Percentiles rank a stretch among this genome's conserved stretches.
phyloP scores from a whole-genome alignment of 2,113 vertebrate genomes.

The Sciurus niger region DNA sequence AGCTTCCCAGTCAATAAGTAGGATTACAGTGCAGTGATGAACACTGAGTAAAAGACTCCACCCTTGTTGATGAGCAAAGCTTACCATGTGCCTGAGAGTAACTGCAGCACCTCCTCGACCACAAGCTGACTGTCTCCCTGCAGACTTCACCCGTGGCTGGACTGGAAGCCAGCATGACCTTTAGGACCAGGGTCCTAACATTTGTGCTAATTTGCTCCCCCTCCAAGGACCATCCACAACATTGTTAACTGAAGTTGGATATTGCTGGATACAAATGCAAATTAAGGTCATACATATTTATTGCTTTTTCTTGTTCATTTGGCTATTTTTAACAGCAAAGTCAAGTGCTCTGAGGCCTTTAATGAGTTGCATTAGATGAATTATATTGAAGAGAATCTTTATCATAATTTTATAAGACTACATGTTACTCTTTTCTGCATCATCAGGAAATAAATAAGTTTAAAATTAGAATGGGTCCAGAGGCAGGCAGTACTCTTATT shows the following conservation, averaged over 20 bases:
- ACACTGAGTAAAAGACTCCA: background rate
- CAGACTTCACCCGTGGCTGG: background rate
- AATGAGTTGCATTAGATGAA: background rate
- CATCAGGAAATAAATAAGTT: background rate
- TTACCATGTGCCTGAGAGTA: background rate
- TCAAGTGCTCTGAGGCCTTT: background rate
- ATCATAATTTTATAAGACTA: constrained; percentile 6
- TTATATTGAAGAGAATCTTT: constrained; percentile 22
- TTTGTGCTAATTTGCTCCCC: background rate
- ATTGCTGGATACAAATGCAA: background rate
- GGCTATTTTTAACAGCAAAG: background rate
- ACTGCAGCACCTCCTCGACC: background rate
- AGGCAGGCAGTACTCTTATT: background rate
- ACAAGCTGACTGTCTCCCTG: background rate
- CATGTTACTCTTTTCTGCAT: background rate
- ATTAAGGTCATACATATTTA: background rate
- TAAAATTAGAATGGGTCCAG: background rate
- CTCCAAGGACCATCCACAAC: background rate
- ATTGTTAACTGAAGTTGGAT: background rate
- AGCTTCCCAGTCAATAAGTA: background rate
- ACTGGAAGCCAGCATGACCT: background rate
- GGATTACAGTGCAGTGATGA: background rate
- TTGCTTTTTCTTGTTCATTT: background rate
- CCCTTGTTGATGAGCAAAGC: background rate
- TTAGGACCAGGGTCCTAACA: background rate